Percentiles rank a stretch among this genome's conserved stretches.
Conservation (phyloP, 2,113 vertebrate genomes). For the Nyctereutes procyonoides region DNA sequence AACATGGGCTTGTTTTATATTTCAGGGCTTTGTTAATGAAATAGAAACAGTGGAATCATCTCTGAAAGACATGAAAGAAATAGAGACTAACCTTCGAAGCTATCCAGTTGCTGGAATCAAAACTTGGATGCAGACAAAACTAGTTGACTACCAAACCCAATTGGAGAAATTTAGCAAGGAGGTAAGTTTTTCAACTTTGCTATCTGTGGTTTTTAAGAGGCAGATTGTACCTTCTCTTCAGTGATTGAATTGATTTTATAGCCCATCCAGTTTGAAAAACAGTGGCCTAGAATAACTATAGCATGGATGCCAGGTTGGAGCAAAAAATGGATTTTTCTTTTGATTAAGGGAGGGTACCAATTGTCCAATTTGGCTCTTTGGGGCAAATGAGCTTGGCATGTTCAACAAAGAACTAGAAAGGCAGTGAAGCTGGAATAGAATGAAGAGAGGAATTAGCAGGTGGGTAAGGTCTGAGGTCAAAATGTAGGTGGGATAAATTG, state of each 20-base stretch:
- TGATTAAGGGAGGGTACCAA: background rate
- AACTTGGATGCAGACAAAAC: constrained; percentile 89
- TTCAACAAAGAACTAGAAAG: background rate
- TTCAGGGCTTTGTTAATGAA: constrained; percentile 89
- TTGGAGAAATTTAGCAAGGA: constrained; percentile 93
- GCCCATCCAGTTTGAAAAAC: background rate
- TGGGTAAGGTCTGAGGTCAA: background rate
- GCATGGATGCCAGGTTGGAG: background rate
- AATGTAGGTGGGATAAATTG: background rate
- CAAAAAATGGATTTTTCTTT: background rate
- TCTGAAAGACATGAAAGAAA: constrained; percentile 92
- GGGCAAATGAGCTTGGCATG: background rate
- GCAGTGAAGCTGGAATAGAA: background rate
- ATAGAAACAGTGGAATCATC: constrained; percentile 90
- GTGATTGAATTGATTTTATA: background rate
- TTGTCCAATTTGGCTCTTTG: background rate
- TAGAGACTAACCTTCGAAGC: constrained; percentile 88
- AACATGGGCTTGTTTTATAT: constrained; percentile 50
- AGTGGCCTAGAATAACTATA: background rate
- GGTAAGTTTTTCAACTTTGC: constrained; percentile 85
- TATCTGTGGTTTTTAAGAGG: background rate
- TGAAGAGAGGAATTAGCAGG: background rate
- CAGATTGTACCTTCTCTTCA: background rate
- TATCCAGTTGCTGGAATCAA: constrained; percentile 87
- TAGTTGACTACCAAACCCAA: constrained; percentile 88